Evolutionary conservation across 1,140 invertebrate species (phyloP), one percentile per base, ranked within the genome.

Genomic region (Megalonaias nervosa): DNA sequence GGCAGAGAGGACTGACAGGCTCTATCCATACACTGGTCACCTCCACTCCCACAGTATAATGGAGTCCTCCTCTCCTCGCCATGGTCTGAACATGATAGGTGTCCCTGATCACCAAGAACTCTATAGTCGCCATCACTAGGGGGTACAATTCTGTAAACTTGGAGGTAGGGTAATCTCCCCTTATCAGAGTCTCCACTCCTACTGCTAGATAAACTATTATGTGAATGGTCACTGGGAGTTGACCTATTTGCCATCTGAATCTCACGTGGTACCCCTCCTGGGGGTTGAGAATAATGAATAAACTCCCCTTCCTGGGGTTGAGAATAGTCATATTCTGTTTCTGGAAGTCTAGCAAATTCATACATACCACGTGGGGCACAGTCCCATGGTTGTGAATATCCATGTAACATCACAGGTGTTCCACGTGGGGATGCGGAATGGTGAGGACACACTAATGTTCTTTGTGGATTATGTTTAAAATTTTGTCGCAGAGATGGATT

Each of bases 1-100:
- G 91, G 90, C n/a, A 92, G 82, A 55, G 91, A 92, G 26, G 91
- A 92, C 86, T 92, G 91, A 58, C 91, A 90, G 56, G 87, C 91
- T 70, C 91, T 81, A 75, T 92, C 91, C 79, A 91, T 85, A 48
- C 84, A 86, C 69, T 84, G 82, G 58, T 82, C 85, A 23, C 75
- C 82, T 1, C 61, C 69, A 55, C n/a, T n/a, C 26, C 60, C 23
- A 15, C 74, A 74, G 48, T 69, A 48, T 48, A 48, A 48, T 48
- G 38, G 71, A 14, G 60, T 48, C 38, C 38, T 48, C 9, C 38
- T 48, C 38, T 48, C 38, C 9, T 48, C 38, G 1, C 38, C 38
- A 48, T 48, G 38, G 38, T 48, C 38, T 48, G 38, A 48, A 48
- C 38, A 48, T 48, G 38, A 48, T 5, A 48, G 9, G 9, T 48